Conservation (phyloP, 2,888 invertebrate genomes). For the Apeira syringaria region DNA sequence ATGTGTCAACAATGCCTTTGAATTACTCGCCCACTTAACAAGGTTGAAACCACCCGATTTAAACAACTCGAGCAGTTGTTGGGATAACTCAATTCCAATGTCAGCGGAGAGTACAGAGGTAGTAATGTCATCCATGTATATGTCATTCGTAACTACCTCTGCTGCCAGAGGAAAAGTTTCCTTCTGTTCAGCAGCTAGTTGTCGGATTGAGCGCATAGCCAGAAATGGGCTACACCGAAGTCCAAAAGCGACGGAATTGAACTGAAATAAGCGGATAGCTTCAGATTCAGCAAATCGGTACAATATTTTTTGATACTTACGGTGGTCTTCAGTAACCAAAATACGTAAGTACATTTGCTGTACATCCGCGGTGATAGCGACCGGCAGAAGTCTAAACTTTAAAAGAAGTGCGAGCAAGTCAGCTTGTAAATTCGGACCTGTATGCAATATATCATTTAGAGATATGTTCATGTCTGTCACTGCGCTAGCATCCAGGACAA, state of each 20-base stretch:
- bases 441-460: constrained; percentile 4
- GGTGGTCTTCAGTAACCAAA: constrained; percentile 4
- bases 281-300: constrained; percentile 18
- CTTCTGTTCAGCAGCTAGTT: constrained; percentile 9
- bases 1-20: too few relatives aligned
- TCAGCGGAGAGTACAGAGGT: too few relatives aligned
- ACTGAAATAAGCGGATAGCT: constrained; percentile 3
- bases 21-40: too few relatives aligned
- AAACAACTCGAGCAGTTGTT: too few relatives aligned
- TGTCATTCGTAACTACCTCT: too few relatives aligned
- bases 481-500: not conserved
- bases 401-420: constrained; percentile 5
- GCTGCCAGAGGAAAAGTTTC: not conserved
- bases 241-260: constrained; percentile 23
- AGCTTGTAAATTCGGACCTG: constrained; percentile 6
- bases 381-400: constrained; percentile 16
- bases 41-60: too few relatives aligned
- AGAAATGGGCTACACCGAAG: constrained; percentile 19
- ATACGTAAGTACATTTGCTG: constrained; percentile 30
- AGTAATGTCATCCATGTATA: too few relatives aligned
- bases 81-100: too few relatives aligned
- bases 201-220: constrained; percentile 17
- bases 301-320: constrained; percentile 14
- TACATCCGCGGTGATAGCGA: constrained; percentile 26
- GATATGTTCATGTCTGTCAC: not conserved